phyloP scores from a whole-genome alignment of 2,113 vertebrate species.

The Chlamydotis undulata region DNA sequence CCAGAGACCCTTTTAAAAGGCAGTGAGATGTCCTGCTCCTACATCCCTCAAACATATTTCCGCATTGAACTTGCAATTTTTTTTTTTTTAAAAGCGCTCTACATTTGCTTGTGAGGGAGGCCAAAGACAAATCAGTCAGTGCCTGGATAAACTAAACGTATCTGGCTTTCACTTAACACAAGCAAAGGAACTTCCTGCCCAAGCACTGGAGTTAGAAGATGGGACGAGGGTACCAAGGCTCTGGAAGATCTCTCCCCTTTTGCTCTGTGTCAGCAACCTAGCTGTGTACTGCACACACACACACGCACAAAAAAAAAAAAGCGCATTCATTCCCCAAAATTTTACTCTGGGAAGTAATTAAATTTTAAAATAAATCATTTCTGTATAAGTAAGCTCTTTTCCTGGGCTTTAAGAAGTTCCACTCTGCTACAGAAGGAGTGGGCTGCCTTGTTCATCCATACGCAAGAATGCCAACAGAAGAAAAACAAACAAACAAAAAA shows the following conservation, averaged over 20 bases:
- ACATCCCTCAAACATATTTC: slow-evolving; percentile 5
- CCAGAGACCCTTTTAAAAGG: slow-evolving; percentile 37
- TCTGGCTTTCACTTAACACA: slow-evolving; percentile 58
- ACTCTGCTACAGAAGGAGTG: slow-evolving; percentile 6
- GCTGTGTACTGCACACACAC: slow-evolving; percentile 61
- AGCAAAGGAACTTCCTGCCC: slow-evolving; percentile 49
- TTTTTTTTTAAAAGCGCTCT: not conserved
- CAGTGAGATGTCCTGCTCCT: not conserved
- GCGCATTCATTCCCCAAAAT: not conserved
- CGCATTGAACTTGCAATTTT: not conserved
- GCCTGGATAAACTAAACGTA: slow-evolving; percentile 12
- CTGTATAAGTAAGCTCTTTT: slow-evolving; percentile 34
- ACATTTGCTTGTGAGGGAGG: slow-evolving; percentile 27
- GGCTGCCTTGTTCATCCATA: slow-evolving; percentile 46
- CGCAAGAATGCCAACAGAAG: not conserved
- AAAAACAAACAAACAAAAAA: not conserved
- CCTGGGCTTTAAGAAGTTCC: slow-evolving; percentile 20
- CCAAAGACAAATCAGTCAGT: slow-evolving; percentile 30
- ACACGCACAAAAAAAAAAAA: not conserved
- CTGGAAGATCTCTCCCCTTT: slow-evolving; percentile 17
- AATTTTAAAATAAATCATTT: not conserved
- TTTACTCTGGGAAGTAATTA: slow-evolving; percentile 53
- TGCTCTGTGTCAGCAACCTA: slow-evolving; percentile 70
- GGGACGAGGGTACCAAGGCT: not conserved
- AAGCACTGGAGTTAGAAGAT: slow-evolving; percentile 15